These are phyloP conservation scores for Carollia perspicillata DNA, from an alignment of 2,113 vertebrate species.

Conservation along the genomic window DNA sequence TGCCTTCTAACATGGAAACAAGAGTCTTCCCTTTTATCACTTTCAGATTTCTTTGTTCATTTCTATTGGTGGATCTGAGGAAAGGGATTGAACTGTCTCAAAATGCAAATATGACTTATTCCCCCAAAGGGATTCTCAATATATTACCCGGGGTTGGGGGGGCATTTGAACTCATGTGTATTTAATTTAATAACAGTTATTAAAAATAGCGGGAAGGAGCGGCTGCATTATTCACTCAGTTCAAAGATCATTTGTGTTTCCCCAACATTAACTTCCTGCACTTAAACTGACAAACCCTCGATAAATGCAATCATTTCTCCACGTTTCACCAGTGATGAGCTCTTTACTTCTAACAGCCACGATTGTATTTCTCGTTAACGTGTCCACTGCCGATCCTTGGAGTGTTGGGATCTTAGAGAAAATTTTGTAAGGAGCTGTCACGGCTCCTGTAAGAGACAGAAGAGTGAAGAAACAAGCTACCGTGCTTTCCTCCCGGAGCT, in stretches of 20 bases:
- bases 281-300: slow-evolving; percentile 72
- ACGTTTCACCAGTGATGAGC: slow-evolving; percentile 61
- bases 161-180: slow-evolving; percentile 47
- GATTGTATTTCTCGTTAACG: slow-evolving; percentile 74
- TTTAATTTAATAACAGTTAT: slow-evolving; percentile 69
- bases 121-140: slow-evolving; percentile 46
- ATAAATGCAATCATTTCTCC: slow-evolving; percentile 75
- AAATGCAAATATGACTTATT: slow-evolving; percentile 52
- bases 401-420: slow-evolving; percentile 58
- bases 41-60: slow-evolving; percentile 32
- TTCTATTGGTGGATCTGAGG: background rate
- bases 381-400: slow-evolving; percentile 67
- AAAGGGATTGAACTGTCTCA: slow-evolving; percentile 24
- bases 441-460: slow-evolving; percentile 27
- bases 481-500: slow-evolving; percentile 41
- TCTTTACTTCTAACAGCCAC: slow-evolving; percentile 66
- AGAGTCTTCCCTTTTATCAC: background rate
- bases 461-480: slow-evolving; percentile 50
- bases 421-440: slow-evolving; percentile 66
- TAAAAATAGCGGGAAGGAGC: slow-evolving; percentile 56
- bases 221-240: slow-evolving; percentile 65
- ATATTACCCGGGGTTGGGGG: background rate
- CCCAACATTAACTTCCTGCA: slow-evolving; percentile 73
- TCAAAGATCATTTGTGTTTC: slow-evolving; percentile 76
- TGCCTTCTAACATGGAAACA: background rate